Evolutionary conservation across 1,140 invertebrate species (phyloP).

Genomic region (Dinoponera quadriceps): DNA sequence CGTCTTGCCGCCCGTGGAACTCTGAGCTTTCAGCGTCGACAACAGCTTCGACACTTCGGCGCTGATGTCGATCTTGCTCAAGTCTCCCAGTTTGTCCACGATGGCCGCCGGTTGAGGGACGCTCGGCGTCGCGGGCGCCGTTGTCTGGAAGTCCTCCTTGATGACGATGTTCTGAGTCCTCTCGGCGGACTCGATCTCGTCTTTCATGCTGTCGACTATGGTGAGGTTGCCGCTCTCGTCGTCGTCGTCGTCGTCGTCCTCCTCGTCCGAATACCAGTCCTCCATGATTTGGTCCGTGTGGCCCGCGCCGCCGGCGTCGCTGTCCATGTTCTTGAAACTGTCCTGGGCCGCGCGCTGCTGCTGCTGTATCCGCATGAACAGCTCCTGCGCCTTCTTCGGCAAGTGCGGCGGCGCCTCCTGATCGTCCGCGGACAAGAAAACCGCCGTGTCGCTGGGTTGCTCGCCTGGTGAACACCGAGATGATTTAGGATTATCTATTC

Average conservation of each 20-base stretch:
- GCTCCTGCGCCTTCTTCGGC: slow-evolving; percentile 89
- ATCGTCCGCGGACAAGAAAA: slow-evolving; percentile 53
- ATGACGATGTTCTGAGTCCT: slow-evolving; percentile 54
- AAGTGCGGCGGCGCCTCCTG: slow-evolving; percentile 85
- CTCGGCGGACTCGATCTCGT: slow-evolving; percentile 73
- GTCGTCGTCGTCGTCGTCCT: slow-evolving; percentile 86
- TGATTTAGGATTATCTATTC: not conserved
- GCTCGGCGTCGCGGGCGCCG: slow-evolving; percentile 43
- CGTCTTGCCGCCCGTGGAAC: slow-evolving; percentile 67
- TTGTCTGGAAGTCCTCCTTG: slow-evolving; percentile 59
- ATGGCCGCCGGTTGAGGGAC: slow-evolving; percentile 84
- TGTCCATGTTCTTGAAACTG: slow-evolving; percentile 84
- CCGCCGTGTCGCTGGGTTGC: slow-evolving; percentile 69
- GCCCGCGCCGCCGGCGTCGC: slow-evolving; percentile 86
- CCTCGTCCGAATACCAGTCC: slow-evolving; percentile 93
- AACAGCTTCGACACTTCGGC: slow-evolving; percentile 90
- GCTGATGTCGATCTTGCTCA: slow-evolving; percentile 91
- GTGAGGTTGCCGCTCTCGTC: slow-evolving; percentile 85
- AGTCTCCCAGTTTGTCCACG: slow-evolving; percentile 89
- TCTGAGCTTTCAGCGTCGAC: slow-evolving; percentile 87
- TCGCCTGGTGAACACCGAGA: slow-evolving; percentile 65
- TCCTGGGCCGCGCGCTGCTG: slow-evolving; percentile 87
- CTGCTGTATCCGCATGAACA: slow-evolving; percentile 89
- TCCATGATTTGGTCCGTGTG: slow-evolving; percentile 87
- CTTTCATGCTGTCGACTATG: slow-evolving; percentile 81